These are phyloP conservation scores for Yponomeuta cagnagella DNA, from an alignment of 2,888 invertebrate species.

Conservation along the genomic window DNA sequence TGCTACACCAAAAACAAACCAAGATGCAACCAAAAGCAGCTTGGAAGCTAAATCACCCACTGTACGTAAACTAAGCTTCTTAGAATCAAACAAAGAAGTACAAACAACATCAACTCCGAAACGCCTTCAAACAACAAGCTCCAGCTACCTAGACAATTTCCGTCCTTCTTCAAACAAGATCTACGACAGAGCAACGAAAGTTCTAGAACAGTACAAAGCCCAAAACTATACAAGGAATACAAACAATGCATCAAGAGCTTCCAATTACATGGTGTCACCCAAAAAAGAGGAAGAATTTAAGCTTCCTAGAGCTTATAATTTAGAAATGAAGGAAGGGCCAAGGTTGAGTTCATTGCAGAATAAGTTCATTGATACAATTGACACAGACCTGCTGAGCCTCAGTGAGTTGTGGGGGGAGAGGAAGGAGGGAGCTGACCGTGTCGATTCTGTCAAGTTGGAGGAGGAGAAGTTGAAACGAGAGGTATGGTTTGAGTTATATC, in stretches of 20 bases:
- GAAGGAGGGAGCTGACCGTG: constrained; percentile 50
- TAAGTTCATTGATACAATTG: constrained; percentile 53
- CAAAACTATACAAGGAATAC: constrained; percentile 42
- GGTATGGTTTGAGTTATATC: constrained; percentile 57
- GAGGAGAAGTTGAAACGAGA: constrained; percentile 86
- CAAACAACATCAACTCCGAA: constrained; percentile 67
- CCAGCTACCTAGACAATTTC: constrained; percentile 42
- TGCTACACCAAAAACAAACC: constrained; percentile 21
- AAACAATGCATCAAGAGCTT: constrained; percentile 28
- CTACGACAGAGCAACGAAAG: constrained; percentile 59
- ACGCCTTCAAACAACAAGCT: constrained; percentile 28
- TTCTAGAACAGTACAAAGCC: constrained; percentile 60
- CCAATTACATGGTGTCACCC: constrained; percentile 35
- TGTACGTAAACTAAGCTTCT: constrained; percentile 51
- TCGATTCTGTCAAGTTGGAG: constrained; percentile 73
- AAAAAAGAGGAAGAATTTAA: constrained; percentile 58
- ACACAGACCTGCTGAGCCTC: constrained; percentile 71
- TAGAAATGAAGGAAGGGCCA: constrained; percentile 32
- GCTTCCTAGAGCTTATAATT: constrained; percentile 34
- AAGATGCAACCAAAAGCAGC: constrained; percentile 24
- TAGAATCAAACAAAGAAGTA: constrained; percentile 50
- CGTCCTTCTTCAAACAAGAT: constrained; percentile 63
- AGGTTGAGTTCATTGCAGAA: constrained; percentile 36
- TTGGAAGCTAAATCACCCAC: constrained; percentile 45
- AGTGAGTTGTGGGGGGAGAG: constrained; percentile 80